Conservation (phyloP, 2,888 invertebrate species). For the Pheosia tremula region DNA sequence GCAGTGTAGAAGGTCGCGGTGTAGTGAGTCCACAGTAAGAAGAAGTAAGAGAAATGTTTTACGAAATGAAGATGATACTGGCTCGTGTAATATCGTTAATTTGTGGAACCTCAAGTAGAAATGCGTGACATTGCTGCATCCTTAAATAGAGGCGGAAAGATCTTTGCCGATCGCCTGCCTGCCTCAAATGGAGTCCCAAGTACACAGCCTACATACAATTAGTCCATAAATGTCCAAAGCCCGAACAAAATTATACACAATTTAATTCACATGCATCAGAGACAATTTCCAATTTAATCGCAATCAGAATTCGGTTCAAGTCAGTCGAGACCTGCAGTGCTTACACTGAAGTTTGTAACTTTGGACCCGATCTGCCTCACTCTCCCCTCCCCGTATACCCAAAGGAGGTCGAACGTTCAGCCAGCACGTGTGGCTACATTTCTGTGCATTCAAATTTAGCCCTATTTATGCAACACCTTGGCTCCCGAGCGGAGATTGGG, state of each 20-base stretch:
- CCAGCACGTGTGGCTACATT: slow-evolving; percentile 58
- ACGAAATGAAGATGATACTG: too few species aligned
- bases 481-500: slow-evolving; percentile 46
- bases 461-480: slow-evolving; percentile 70
- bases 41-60: too few species aligned
- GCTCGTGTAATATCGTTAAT: too few species aligned
- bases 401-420: slow-evolving; percentile 56
- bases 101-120: too few species aligned
- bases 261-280: slow-evolving; percentile 58
- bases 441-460: slow-evolving; percentile 65
- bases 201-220: slow-evolving; percentile 8
- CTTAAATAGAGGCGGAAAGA: too few species aligned
- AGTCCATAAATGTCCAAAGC: slow-evolving; percentile 35
- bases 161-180: too few species aligned
- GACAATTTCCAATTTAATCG: slow-evolving; percentile 69
- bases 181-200: background rate
- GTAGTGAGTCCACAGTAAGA: too few species aligned
- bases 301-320: slow-evolving; percentile 59
- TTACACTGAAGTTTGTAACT: slow-evolving; percentile 75
- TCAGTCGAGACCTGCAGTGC: slow-evolving; percentile 67
- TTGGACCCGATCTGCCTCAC: slow-evolving; percentile 44
- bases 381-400: slow-evolving; percentile 44
- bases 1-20: too few species aligned
- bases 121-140: too few species aligned
- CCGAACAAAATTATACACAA: slow-evolving; percentile 40